A percentile compares a stretch with the other conserved stretches of the same genome.
Evolutionary conservation across 1,140 invertebrate species (phyloP).

Genomic region (Latrodectus geometricus): DNA sequence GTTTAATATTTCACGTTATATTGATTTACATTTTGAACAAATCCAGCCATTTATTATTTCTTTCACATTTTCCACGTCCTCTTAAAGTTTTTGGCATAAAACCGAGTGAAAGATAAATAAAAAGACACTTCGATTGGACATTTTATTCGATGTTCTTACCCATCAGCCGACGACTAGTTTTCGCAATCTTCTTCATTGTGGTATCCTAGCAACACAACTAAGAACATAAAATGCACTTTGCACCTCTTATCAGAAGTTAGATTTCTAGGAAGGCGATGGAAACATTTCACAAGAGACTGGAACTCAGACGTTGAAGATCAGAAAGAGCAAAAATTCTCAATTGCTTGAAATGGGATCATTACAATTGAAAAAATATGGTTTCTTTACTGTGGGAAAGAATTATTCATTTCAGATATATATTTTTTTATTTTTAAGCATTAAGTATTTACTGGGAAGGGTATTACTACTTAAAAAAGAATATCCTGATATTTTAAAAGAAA

Average conservation of each 20-base stretch:
- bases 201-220: constrained; percentile 41
- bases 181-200: constrained; percentile 11
- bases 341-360: not conserved
- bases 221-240: constrained; percentile 42
- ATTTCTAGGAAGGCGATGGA: constrained; percentile 1
- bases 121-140: constrained; percentile 27
- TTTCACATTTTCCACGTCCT: too few species aligned
- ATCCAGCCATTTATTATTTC: too few species aligned
- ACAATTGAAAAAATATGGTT: not conserved
- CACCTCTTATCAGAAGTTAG: constrained; percentile 46
- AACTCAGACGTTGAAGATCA: constrained; percentile 7
- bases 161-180: constrained; percentile 24
- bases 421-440: not conserved
- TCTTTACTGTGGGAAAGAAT: not conserved
- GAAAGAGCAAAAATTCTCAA: not conserved
- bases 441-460: too few species aligned
- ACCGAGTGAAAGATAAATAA: not conserved
- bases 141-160: constrained; percentile 43
- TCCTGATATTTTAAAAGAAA: too few species aligned
- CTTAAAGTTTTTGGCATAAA: too few species aligned
- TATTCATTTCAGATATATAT: not conserved
- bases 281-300: constrained; percentile 14
- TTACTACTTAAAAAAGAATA: too few species aligned
- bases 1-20: too few species aligned
- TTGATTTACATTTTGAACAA: too few species aligned